Evolutionary conservation across 2,797 vertebrate species (phyloP), one percentile per base, ranked within the genome.

Genomic region (Lophotriccus pileatus): DNA sequence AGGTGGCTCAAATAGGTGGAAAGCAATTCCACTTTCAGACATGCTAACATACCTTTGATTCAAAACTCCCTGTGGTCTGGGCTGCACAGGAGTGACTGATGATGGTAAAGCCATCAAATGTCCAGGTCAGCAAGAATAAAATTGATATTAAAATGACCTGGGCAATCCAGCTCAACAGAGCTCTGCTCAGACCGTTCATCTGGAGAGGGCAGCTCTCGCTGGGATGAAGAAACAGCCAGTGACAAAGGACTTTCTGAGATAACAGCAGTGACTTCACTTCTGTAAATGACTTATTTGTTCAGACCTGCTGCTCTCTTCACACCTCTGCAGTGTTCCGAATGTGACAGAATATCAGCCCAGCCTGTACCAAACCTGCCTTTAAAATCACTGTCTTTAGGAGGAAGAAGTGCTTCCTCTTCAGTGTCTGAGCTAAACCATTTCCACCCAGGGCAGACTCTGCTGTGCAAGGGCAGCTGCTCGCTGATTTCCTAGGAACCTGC

Each of bases 61-160:
- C 58, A 6, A 18, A 15, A 10, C 36, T 25, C 6, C 70, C 73
- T 12, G 28, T 1, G 2, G 41, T 55, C 39, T 41, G 37, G 27
- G 32, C 68, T 77, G 80, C 22, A 17, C 27, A 14, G 52, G 58
- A 30, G 28, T 3, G 77, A 21, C 12, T 46, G 34, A 47, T 30
- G 84, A 19, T 41, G 46, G 44, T 32, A 67, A 68, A 89, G 39
- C 11, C 5, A 11, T n/a, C 60, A 7, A 3, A 30, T 27, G 58
- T 18, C 25, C n/a, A 37, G 74, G 60, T 74, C 87, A 83, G 58
- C 6, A 3, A 4, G 76, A 28, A 32, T 3, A 8, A 2, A 10
- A 7, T 0, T n/a, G 83, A 1, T 12, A 13, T 8, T 10, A 24
- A 49, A 68, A 4, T 2, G 16, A 63, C 7, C 55, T 36, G 67